Evolutionary conservation across 2,113 vertebrate species (phyloP), one percentile per base, ranked within the genome.

Genomic region (Silurus asotus): DNA sequence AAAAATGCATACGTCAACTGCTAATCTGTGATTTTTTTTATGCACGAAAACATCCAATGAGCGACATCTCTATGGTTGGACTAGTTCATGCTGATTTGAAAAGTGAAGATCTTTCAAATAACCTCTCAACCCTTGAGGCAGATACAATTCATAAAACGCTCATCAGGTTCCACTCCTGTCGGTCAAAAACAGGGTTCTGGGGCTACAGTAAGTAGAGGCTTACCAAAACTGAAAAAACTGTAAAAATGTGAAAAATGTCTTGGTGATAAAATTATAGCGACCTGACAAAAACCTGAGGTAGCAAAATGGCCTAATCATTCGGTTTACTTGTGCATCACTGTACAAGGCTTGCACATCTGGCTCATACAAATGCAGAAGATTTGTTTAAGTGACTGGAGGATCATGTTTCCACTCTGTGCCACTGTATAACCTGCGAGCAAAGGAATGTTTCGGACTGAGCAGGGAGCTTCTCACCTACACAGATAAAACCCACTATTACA

Each of bases 401-500:
- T 59, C 8, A 59, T 10, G 56, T 79, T 84, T 37, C 69, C 83
- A 25, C 45, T 86, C 80, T 88, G 74, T 85, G 53, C 51, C 72
- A 65, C 70, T 85, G 4, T 81, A 51, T 74, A 25, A 15, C 25
- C 76, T 56, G 76, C n/a, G 10, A 55, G 56, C 58, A 55, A 84
- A 56, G 37, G 37, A 56, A 51, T 64, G 53, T 62, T 45, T 23
- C 3, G 48, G 45, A 48, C 51, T 75, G 72, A 83, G 45, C 25
- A 79, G 6, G 8, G 20, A 87, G 55, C 49, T 82, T 77, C 69
- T 25, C 83, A 79, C 83, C 62, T 65, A 87, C 72, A 87, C 58
- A 56, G 17, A 81, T 70, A 84, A 37, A 85, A 82, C 88, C 83
- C 83, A 89, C 79, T 28, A 48, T 55, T 64, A 84, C 85, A 56